These are phyloP conservation scores for Rhadinocentrus ornatus DNA, from an alignment of 2,797 vertebrate genomes.

Conservation along the genomic window DNA sequence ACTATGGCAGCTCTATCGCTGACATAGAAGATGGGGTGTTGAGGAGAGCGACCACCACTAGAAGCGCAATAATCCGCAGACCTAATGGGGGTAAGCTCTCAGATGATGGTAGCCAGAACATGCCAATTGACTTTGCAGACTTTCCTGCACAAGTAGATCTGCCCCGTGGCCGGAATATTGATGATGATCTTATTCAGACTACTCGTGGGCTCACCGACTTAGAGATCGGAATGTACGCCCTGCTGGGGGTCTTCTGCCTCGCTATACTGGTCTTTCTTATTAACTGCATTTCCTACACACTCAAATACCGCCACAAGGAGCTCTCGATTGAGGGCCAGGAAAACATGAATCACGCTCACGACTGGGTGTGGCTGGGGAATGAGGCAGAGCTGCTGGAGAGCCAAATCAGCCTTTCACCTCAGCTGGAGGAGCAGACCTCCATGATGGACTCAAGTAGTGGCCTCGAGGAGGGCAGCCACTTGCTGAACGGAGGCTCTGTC, in stretches of 20 bases:
- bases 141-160: constrained; percentile 91
- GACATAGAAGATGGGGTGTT: constrained; percentile 84
- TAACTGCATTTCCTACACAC: constrained; percentile 95
- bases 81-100: constrained; percentile 82
- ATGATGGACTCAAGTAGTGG: constrained; percentile 86
- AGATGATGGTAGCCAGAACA: constrained; percentile 83
- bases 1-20: constrained; percentile 83
- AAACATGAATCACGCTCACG: constrained; percentile 91
- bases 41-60: constrained; percentile 84
- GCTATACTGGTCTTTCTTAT: constrained; percentile 97
- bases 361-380: constrained; percentile 98
- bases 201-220: constrained; percentile 90
- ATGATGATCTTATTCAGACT: constrained; percentile 85
- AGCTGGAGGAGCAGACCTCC: constrained; percentile 89
- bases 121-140: constrained; percentile 90
- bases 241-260: constrained; percentile 96
- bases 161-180: constrained; percentile 81
- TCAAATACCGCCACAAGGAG: constrained; percentile 94
- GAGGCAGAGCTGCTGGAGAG: constrained; percentile 91
- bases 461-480: constrained; percentile 85
- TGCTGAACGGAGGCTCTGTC: constrained; percentile 84
- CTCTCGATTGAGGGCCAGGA: constrained; percentile 89
- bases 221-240: constrained; percentile 97
- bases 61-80: constrained; percentile 79
- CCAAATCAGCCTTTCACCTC: constrained; percentile 81